Conservation (phyloP, 2,113 vertebrate species). For the Ophiodon elongatus region DNA sequence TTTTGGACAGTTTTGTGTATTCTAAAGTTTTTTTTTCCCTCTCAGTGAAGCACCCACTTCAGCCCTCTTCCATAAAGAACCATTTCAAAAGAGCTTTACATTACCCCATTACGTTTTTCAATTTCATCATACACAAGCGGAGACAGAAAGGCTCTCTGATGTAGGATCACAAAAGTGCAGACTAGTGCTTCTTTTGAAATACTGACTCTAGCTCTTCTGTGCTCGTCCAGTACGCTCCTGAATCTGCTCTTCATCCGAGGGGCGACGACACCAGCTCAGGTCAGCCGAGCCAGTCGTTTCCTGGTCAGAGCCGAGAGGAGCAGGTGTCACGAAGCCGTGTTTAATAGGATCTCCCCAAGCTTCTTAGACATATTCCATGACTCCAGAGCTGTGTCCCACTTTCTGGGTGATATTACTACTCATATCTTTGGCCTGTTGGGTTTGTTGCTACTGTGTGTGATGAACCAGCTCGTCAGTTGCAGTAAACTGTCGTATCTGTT, state of each 20-base stretch:
- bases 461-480: conserved; percentile 11
- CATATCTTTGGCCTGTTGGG: conserved; percentile 23
- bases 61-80: conserved; percentile 47
- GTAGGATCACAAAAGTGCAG: conserved; percentile 53
- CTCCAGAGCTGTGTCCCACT: conserved; percentile 76
- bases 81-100: conserved; percentile 63
- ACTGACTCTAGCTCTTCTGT: conserved; percentile 13
- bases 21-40: conserved; percentile 13
- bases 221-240: not conserved
- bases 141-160: conserved; percentile 59
- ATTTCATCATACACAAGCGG: conserved; percentile 48
- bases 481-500: conserved; percentile 16
- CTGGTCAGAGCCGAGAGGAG: conserved; percentile 61
- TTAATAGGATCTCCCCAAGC: conserved; percentile 83
- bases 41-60: conserved; percentile 19
- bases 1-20: not conserved
- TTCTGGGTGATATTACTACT: conserved; percentile 49
- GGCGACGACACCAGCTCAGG: conserved; percentile 21
- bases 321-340: conserved; percentile 74
- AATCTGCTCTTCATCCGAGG: conserved; percentile 21
- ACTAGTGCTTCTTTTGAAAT: conserved; percentile 41
- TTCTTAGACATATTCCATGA: conserved; percentile 76
- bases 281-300: conserved; percentile 44
- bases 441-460: conserved; percentile 29
- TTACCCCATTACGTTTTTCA: conserved; percentile 56